Evolutionary conservation across 2,888 invertebrate species (phyloP).

Genomic region (Nomada flava): DNA sequence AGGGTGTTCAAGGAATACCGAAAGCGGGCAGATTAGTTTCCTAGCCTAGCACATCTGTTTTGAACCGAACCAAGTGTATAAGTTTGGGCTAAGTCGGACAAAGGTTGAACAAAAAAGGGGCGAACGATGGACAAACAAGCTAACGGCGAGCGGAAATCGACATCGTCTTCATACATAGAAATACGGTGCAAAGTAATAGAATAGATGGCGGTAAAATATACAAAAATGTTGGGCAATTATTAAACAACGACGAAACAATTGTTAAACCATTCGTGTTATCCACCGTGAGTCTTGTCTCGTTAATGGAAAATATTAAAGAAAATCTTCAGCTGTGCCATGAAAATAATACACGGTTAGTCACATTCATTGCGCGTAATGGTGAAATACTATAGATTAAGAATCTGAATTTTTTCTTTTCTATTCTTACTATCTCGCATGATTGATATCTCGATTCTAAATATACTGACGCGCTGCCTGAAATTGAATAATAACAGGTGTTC

Average conservation of each 20-base stretch:
- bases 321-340: too few species aligned
- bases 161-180: neutral
- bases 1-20: neutral
- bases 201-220: too few species aligned
- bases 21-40: conserved; percentile 11
- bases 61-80: neutral
- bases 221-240: too few species aligned
- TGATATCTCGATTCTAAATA: neutral
- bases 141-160: neutral
- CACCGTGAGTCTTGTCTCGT: too few species aligned
- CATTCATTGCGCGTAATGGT: too few species aligned
- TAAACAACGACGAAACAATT: too few species aligned
- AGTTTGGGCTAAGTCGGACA: neutral
- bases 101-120: conserved; percentile 31
- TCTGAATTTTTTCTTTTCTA: neutral
- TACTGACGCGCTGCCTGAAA: neutral
- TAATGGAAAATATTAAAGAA: too few species aligned
- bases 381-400: too few species aligned
- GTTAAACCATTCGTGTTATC: too few species aligned
- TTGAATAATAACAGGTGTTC: conserved; percentile 12
- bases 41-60: conserved; percentile 8
- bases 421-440: neutral
- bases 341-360: too few species aligned
- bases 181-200: too few species aligned
- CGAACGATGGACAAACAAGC: conserved; percentile 29